phyloP scores from a whole-genome alignment of 2,113 vertebrate species.

The Sorex araneus region DNA sequence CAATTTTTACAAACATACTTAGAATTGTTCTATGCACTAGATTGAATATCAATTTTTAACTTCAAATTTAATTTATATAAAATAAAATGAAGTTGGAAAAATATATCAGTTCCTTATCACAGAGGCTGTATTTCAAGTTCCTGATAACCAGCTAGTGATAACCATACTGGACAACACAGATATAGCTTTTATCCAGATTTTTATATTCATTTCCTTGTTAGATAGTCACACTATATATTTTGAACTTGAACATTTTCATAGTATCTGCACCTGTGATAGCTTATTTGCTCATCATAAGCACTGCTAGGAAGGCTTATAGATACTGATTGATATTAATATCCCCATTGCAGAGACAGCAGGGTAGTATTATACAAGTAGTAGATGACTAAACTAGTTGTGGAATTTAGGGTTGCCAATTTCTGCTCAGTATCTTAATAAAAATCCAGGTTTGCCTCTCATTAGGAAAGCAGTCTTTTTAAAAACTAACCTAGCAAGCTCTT shows the following conservation, averaged over 20 bases:
- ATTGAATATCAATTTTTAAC: not conserved
- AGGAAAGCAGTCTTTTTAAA: not conserved
- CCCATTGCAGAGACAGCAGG: not conserved
- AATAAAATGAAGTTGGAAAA: not conserved
- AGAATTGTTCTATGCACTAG: not conserved
- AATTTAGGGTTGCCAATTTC: not conserved
- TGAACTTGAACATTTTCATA: constrained; percentile 34
- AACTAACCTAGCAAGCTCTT: constrained; percentile 58
- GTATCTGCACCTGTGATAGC: not conserved
- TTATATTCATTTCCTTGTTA: not conserved
- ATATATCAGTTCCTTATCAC: not conserved
- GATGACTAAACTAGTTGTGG: not conserved
- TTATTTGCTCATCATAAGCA: not conserved
- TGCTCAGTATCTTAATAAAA: constrained; percentile 51
- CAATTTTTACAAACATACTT: not conserved
- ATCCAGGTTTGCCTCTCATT: not conserved
- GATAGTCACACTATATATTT: not conserved
- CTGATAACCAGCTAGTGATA: not conserved
- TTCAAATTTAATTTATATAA: constrained; percentile 28
- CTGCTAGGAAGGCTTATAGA: not conserved
- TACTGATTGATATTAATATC: not conserved
- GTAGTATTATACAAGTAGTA: not conserved
- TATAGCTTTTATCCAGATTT: not conserved
- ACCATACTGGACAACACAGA: not conserved
- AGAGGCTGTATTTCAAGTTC: not conserved